phyloP scores from a whole-genome alignment of 2,797 vertebrate species.

The Lophotriccus pileatus region DNA sequence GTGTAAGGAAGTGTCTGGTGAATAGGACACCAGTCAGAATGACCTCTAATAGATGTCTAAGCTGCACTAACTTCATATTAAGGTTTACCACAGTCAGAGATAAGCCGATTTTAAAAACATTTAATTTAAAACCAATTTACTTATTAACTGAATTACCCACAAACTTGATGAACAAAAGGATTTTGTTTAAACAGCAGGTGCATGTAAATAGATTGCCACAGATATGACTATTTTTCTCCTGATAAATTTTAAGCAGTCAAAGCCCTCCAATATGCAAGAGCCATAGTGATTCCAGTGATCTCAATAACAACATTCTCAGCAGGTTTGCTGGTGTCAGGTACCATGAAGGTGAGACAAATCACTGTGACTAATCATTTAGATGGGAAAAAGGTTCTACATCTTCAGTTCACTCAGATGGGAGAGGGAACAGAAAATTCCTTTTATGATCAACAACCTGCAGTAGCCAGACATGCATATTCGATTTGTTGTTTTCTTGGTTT shows the following conservation, averaged over 20 bases:
- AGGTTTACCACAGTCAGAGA: not conserved
- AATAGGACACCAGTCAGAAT: not conserved
- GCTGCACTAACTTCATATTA: not conserved
- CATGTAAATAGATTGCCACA: not conserved
- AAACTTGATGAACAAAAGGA: not conserved
- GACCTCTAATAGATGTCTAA: not conserved
- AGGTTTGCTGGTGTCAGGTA: not conserved
- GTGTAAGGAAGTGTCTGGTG: slow-evolving; percentile 2
- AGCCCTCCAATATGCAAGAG: not conserved
- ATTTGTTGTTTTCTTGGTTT: not conserved
- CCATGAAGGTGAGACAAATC: not conserved
- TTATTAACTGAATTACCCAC: not conserved
- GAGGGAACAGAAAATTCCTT: not conserved
- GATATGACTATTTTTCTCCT: not conserved
- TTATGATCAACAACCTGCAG: not conserved
- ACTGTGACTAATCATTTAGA: not conserved
- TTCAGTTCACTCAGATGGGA: not conserved
- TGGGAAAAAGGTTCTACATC: not conserved
- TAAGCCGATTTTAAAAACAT: slow-evolving; percentile 25
- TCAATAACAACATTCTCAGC: not conserved
- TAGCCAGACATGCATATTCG: not conserved
- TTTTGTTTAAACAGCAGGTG: not conserved
- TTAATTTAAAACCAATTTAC: slow-evolving; percentile 35
- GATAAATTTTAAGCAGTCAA: not conserved
- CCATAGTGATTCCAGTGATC: not conserved